Evolutionary conservation across 2,797 vertebrate species (phyloP), one percentile per base, ranked within the genome.

Genomic region (Siniperca scherzeri): DNA sequence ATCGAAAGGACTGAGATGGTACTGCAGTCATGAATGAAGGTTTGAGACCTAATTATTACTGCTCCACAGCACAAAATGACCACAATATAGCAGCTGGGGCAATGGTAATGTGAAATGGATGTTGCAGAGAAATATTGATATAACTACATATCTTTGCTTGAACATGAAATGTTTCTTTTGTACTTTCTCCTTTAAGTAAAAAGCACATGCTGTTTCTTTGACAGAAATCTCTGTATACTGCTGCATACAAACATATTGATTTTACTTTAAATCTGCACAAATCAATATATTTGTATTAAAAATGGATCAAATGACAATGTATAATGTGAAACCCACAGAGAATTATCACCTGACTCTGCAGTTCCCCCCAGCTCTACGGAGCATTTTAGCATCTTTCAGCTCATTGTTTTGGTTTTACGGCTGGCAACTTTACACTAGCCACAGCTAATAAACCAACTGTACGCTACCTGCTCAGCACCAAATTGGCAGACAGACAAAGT

Each of bases 1-100:
- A 91, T 70, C 93, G 73, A 74, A 0, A 70, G 94, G 88, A 70
- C 10, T 0, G 0, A 46, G 2, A 0, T 3, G 70, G 85, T 74
- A 89, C 71, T 89, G 60, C 89, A 88, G n/a, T 0, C 17, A 33
- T 11, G 2, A 12, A 19, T 30, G 13, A 73, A 1, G 38, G n/a
- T 30, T 36, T 5, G 19, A 46, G 17, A 59, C 4, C 7, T 10
- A 5, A 25, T 14, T 5, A 25, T 30, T 6, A 17, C 33, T 22
- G 27, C 42, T 25, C 6, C 3, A 16, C 22, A 19, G 17, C 4
- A 62, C 7, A 64, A 10, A 25, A 12, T 62, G 36, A 46, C 9
- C 4, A 48, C 17, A 53, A 7, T 8, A 11, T 2, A 12, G 12
- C 56, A 62, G 17, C 14, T 11, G 4, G 4, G 36, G 25, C 1